Evolutionary conservation across 2,113 vertebrate species (phyloP), one percentile per base, ranked within the genome.

Genomic region (Glareola pratincola): DNA sequence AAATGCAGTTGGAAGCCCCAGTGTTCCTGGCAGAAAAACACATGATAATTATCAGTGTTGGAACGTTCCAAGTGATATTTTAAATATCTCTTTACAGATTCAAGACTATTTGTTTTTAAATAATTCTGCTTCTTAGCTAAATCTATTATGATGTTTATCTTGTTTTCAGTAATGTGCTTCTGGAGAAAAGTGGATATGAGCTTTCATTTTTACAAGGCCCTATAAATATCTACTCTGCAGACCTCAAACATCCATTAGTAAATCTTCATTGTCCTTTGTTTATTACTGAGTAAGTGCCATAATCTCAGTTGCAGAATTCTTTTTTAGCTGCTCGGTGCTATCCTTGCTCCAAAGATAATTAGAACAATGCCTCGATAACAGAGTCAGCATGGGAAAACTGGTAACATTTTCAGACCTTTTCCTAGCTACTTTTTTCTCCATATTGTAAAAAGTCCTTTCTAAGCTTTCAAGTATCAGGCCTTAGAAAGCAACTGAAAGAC

Each of bases 101-200:
- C 75, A 60, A 92, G 64, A 57, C 27, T 83, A 53, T 90, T 97
- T 97, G 63, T 96, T 98, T 97, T 97, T 69, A 93, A 97, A 94
- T 91, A 92, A 17, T 72, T 95, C 14, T 74, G 4, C 90, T 84
- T 59, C 73, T 81, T 69, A 80, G 39, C 57, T 75, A 68, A 82
- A 92, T 66, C 43, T 62, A 54, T 93, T 96, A 86, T 30, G 41
- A 90, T 85, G 27, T 95, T 94, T 76, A 88, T 88, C 69, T 96
- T 24, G 26, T 86, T 97, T 97, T 96, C 74, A 86, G 23, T 79
- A 57, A 36, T 84, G 37, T 60, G 14, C 66, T 93, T 94, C 68
- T 87, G 62, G 37, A 97, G 51, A 24, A 88, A 97, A 66, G 34
- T 47, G 53, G 21, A 41, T 87, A 68, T 90, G 56, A 84, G 29